Conservation (phyloP, 2,797 vertebrate species). For the Hemitrygon akajei region DNA sequence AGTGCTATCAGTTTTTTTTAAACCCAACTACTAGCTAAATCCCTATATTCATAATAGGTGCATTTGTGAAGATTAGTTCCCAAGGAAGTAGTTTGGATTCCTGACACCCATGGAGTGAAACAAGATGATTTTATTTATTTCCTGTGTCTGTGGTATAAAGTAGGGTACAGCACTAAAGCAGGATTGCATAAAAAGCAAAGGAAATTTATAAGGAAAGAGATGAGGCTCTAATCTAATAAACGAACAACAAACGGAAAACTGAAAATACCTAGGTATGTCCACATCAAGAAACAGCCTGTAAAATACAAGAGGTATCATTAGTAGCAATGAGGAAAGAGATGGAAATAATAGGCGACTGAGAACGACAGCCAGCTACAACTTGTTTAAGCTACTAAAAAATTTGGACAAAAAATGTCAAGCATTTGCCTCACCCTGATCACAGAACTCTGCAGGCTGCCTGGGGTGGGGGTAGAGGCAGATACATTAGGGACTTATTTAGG, state of each 20-base stretch:
- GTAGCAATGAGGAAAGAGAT: slow-evolving; percentile 43
- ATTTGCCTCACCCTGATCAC: too few relatives aligned
- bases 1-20: background rate
- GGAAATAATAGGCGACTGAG: background rate
- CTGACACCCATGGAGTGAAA: background rate
- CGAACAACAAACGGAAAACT: slow-evolving; percentile 41
- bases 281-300: slow-evolving; percentile 98
- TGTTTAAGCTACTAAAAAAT: background rate
- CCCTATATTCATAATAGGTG: too few relatives aligned
- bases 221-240: background rate
- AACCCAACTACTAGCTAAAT: background rate
- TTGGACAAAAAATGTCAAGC: background rate
- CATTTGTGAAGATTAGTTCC: background rate
- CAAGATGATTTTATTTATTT: background rate
- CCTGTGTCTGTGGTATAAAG: background rate
- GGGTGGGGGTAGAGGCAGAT: too few relatives aligned
- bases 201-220: background rate
- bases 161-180: background rate
- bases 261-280: slow-evolving; percentile 95
- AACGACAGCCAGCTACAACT: background rate
- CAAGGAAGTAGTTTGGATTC: background rate
- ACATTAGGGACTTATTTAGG: too few relatives aligned
- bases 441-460: too few relatives aligned
- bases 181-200: background rate
- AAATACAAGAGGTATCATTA: slow-evolving; percentile 70